Evolutionary conservation across 2,797 vertebrate species (phyloP), one percentile per base, ranked within the genome.

Genomic region (Gallirallus australis): DNA sequence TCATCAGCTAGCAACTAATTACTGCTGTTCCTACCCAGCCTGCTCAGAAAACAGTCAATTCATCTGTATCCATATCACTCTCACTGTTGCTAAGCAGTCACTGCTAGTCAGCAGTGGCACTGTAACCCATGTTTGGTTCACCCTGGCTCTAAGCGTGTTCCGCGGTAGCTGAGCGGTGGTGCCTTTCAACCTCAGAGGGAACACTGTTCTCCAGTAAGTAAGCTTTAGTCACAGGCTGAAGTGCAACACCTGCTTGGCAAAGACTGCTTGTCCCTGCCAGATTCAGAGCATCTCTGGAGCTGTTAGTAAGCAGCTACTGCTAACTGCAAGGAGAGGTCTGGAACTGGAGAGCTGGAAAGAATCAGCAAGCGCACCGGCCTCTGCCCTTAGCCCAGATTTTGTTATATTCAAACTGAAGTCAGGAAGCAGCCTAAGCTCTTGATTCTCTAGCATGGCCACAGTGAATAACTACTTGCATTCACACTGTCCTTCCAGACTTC

Each of bases 1-100:
- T 95, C 91, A 97, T 96, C 96, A 97, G 93, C 96, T 86, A 90
- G 77, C 91, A 97, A 93, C 93, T 97, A 96, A 96, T 97, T 96
- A 90, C 90, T 95, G 82, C 93, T 94, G 87, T 86, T 96, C 90
- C 91, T 96, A 95, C 85, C 82, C 96, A 91, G 93, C 93, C 95
- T 94, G 82, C 94, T 95, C 80, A 78, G 96, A 95, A 96, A 97
- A 95, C 94, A 94, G 89, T 81, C 79, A 76, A 37, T 96, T 91
- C 95, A 96, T 96, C 94, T 95, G 94, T 18, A 96, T 81, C 95
- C 93, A 14, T 89, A 88, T 94, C 95, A 95, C 82, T 90, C 94
- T 72, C n/a, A 0, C 69, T 6, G 94, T 95, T 97, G 96, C 96
- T 97, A 97, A 90, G 96, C 91, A 39, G 87, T 94, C 76, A 3